Evolutionary conservation across 2,113 vertebrate genomes (phyloP).

Genomic region (Rhynchomys soricoides): DNA sequence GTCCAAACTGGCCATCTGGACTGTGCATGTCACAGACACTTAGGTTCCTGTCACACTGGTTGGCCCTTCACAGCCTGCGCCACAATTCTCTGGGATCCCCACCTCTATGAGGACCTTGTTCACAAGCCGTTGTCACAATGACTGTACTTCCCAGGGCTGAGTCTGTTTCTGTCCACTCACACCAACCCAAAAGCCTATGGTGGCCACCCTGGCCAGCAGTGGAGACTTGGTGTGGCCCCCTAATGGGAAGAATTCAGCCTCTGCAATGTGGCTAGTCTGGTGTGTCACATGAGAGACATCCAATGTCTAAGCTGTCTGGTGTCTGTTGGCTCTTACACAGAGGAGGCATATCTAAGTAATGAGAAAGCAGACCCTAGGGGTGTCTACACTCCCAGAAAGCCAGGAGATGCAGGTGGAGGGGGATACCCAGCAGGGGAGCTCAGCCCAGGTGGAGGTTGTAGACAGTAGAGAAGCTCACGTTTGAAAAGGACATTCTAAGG

Average conservation of each 20-base stretch:
- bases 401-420: neutral
- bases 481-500: neutral
- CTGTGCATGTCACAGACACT: neutral
- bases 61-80: neutral
- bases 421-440: too few species aligned
- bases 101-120: neutral
- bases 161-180: neutral
- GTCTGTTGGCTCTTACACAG: neutral
- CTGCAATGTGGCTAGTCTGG: rapidly evolving
- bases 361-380: neutral
- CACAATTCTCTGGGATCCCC: neutral
- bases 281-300: rapidly evolving
- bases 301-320: rapidly evolving
- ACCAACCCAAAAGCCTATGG: neutral
- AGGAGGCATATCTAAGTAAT: rapidly evolving
- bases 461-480: neutral
- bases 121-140: neutral
- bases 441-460: rapidly evolving
- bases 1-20: neutral
- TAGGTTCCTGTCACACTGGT: neutral
- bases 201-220: rapidly evolving
- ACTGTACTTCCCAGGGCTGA: neutral
- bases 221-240: neutral
- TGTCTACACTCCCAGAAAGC: neutral
- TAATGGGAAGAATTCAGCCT: rapidly evolving